Conservation (phyloP, 1,140 invertebrate genomes). For the Ganaspis sp. region DNA sequence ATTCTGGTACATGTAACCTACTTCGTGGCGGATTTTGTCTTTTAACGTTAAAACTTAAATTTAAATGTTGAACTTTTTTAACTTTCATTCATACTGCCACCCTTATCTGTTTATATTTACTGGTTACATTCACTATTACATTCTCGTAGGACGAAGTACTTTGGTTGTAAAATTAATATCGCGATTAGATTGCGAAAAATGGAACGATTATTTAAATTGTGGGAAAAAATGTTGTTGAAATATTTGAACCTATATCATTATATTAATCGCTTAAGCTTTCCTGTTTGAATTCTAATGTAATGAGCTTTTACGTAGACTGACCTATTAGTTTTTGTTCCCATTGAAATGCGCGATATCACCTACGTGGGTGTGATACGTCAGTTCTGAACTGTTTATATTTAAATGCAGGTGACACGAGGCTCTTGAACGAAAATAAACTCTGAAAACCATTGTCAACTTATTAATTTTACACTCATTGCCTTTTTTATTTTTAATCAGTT, state of each 20-base stretch:
- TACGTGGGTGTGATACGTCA: neutral
- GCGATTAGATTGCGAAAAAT: too few relatives aligned
- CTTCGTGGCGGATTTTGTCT: too few relatives aligned
- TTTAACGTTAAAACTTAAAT: too few relatives aligned
- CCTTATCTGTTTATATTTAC: too few relatives aligned
- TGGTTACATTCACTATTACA: too few relatives aligned
- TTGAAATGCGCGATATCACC: slow-evolving; percentile 18
- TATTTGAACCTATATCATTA: neutral
- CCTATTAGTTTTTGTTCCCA: slow-evolving; percentile 12
- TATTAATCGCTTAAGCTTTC: neutral
- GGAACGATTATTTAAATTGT: too few relatives aligned
- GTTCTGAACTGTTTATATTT: neutral
- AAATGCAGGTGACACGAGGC: slow-evolving; percentile 5
- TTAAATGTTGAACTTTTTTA: too few relatives aligned
- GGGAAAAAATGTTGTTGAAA: too few relatives aligned
- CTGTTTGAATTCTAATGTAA: neutral
- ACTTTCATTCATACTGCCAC: too few relatives aligned
- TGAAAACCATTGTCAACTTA: neutral
- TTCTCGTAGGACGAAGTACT: too few relatives aligned
- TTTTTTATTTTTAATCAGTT: neutral
- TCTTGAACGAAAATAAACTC: neutral
- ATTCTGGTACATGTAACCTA: too few relatives aligned
- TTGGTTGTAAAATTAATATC: too few relatives aligned
- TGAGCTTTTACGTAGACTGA: neutral
- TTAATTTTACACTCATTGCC: neutral